Evolutionary conservation across 2,888 invertebrate species (phyloP).

Genomic region (Yponomeuta malinellus): DNA sequence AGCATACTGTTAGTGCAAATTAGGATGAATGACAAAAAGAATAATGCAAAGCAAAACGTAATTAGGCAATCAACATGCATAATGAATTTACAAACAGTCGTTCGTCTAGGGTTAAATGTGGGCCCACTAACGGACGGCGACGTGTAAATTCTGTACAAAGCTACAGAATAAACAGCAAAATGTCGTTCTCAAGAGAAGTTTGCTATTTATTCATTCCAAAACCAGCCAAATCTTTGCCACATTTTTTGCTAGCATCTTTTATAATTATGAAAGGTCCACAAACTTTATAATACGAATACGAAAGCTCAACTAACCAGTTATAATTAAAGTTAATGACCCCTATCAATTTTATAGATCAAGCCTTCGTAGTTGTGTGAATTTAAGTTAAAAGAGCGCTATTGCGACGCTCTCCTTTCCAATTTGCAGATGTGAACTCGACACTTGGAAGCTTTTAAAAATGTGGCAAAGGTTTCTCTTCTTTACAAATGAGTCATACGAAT

Average conservation of each 20-base stretch:
- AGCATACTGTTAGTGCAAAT: conserved; percentile 43
- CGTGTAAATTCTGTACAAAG: neutral
- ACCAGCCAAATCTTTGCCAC: conserved; percentile 12
- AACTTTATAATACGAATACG: conserved; percentile 6
- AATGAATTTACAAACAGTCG: neutral
- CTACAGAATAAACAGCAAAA: conserved; percentile 8
- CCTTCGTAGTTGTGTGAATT: conserved; percentile 5
- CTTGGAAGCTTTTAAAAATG: neutral
- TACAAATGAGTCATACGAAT: conserved; percentile 3
- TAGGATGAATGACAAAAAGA: conserved; percentile 47
- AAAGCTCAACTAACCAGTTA: conserved; percentile 15
- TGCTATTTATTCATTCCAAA: conserved; percentile 8
- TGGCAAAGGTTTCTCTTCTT: conserved; percentile 1
- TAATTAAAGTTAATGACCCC: conserved; percentile 15
- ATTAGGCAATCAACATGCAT: conserved; percentile 2
- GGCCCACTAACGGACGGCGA: neutral
- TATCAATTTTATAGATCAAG: conserved; percentile 13
- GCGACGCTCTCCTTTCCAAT: conserved; percentile 13
- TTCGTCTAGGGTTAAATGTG: neutral
- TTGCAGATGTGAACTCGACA: neutral
- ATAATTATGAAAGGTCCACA: conserved; percentile 11
- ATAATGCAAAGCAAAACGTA: conserved; percentile 36
- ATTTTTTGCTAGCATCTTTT: conserved; percentile 12
- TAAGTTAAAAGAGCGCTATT: conserved; percentile 3
- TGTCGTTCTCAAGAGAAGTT: neutral